phyloP scores from a whole-genome alignment of 2,888 invertebrate species.

The Caenorhabditis sp. region DNA sequence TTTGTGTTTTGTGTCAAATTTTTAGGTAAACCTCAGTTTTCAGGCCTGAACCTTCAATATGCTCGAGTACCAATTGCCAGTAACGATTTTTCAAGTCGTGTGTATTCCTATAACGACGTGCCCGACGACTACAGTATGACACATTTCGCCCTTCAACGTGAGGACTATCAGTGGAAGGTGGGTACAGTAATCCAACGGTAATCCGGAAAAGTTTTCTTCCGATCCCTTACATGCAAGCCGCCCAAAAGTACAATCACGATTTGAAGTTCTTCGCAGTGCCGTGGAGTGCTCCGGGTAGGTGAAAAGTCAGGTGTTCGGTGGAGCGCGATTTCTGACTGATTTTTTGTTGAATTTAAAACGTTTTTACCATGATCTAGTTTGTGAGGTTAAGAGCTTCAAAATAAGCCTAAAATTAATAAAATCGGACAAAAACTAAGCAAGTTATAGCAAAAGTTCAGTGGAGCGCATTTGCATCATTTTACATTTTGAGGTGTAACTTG shows the following conservation, averaged over 20 bases:
- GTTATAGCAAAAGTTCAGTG: not conserved
- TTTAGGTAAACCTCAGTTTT: not conserved
- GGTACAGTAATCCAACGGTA: not conserved
- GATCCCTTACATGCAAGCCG: conserved; percentile 58
- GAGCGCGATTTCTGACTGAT: not conserved
- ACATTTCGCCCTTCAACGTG: conserved; percentile 41
- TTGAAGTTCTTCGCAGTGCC: conserved; percentile 60
- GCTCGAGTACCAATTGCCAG: conserved; percentile 62
- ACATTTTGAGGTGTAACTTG: not conserved
- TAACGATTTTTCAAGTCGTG: conserved; percentile 54
- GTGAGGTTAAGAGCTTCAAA: not conserved
- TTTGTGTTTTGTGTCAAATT: not conserved
- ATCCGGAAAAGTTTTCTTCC: not conserved
- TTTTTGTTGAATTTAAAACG: not conserved
- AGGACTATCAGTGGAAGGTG: conserved; percentile 61
- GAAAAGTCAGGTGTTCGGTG: not conserved
- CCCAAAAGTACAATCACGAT: conserved; percentile 47
- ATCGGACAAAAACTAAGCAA: not conserved
- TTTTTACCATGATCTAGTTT: not conserved
- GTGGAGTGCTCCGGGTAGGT: conserved; percentile 53
- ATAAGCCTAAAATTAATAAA: not conserved
- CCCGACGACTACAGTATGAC: conserved; percentile 49
- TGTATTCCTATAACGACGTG: conserved; percentile 61
- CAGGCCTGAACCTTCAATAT: conserved; percentile 53
- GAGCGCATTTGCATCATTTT: conserved; percentile 6